A percentile compares a stretch with the other conserved stretches of the same genome.
phyloP scores from a whole-genome alignment of 1,140 invertebrate genomes.

The Drosophila mayri region DNA sequence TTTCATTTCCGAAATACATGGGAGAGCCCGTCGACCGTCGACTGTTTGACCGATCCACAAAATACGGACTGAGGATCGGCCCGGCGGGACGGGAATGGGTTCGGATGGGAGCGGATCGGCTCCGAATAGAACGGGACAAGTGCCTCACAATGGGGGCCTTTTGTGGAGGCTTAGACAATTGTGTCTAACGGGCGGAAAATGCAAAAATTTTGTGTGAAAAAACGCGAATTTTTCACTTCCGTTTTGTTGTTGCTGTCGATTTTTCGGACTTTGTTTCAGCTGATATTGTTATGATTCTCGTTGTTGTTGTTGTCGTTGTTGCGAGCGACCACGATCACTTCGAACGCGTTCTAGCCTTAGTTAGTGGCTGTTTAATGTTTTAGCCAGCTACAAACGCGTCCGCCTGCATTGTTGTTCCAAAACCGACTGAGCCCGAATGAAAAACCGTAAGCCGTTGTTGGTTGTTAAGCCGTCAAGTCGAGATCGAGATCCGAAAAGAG shows the following conservation, averaged over 20 bases:
- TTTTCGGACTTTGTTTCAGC: slow-evolving; percentile 33
- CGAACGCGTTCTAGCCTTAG: slow-evolving; percentile 58
- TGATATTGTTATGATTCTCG: slow-evolving; percentile 17
- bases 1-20: slow-evolving; percentile 82
- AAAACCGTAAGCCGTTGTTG: slow-evolving; percentile 61
- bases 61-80: slow-evolving; percentile 26
- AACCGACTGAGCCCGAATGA: slow-evolving; percentile 61
- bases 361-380: slow-evolving; percentile 32
- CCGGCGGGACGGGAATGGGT: slow-evolving; percentile 25
- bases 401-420: slow-evolving; percentile 78
- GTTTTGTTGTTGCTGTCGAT: slow-evolving; percentile 56
- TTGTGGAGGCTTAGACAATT: slow-evolving; percentile 66
- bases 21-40: slow-evolving; percentile 50
- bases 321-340: slow-evolving; percentile 56
- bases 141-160: slow-evolving; percentile 71
- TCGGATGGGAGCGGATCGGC: slow-evolving; percentile 4
- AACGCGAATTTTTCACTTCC: slow-evolving; percentile 81
- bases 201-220: slow-evolving; percentile 80
- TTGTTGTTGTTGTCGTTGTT: slow-evolving; percentile 20
- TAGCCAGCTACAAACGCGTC: slow-evolving; percentile 70
- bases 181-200: slow-evolving; percentile 75
- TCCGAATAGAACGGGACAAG: slow-evolving; percentile 50
- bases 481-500: slow-evolving; percentile 52
- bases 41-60: slow-evolving; percentile 45
- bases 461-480: slow-evolving; percentile 31